phyloP scores from a whole-genome alignment of 1,140 invertebrate species.

The Drosophila ohnishii region DNA sequence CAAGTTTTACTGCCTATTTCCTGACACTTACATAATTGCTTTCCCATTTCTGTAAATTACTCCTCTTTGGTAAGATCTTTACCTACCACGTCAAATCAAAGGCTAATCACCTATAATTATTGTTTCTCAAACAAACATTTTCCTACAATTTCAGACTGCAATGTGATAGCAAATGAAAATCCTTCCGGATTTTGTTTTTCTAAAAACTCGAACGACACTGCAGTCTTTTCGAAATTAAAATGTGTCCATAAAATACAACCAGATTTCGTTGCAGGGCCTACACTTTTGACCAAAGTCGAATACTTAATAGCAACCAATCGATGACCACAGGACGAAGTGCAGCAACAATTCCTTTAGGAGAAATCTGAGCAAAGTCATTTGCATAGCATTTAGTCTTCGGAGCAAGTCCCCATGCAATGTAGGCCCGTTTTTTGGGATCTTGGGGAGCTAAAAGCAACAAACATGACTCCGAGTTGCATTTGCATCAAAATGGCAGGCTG shows the following conservation, averaged over 20 bases:
- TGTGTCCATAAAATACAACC: slow-evolving; percentile 4
- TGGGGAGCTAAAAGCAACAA: slow-evolving; percentile 15
- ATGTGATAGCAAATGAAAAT: not conserved
- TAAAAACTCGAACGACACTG: not conserved
- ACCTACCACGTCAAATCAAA: not conserved
- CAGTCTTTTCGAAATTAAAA: not conserved
- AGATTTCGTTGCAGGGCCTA: slow-evolving; percentile 6
- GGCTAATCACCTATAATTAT: not conserved
- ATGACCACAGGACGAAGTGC: not conserved
- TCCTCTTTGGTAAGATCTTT: not conserved
- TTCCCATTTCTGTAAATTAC: not conserved
- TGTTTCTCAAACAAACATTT: slow-evolving; percentile 18
- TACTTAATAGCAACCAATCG: slow-evolving; percentile 9
- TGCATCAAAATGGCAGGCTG: slow-evolving; percentile 65
- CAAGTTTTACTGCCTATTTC: not conserved
- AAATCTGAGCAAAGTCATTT: slow-evolving; percentile 65
- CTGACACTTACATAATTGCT: not conserved
- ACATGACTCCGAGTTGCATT: slow-evolving; percentile 67
- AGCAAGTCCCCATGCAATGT: not conserved
- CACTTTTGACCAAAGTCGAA: not conserved
- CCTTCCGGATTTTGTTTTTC: slow-evolving; percentile 21
- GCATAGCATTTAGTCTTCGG: slow-evolving; percentile 65
- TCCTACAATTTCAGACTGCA: not conserved
- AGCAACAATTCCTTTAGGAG: slow-evolving; percentile 14
- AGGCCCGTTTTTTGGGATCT: not conserved